Conservation (phyloP, 2,113 vertebrate species). For the Perca schrenkii region DNA sequence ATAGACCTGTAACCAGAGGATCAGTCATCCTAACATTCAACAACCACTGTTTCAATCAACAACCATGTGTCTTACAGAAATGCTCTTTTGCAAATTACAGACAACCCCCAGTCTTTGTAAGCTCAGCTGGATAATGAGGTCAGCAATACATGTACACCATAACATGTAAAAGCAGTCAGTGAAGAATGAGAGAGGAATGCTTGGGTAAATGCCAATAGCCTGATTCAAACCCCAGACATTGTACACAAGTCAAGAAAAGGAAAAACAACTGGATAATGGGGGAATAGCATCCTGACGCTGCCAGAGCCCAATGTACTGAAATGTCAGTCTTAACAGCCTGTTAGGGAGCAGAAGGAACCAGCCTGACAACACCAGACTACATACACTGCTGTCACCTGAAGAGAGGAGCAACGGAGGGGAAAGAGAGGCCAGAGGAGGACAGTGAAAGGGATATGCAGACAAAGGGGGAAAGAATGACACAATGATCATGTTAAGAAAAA, state of each 20-base stretch:
- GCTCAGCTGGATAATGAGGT: constrained; percentile 16
- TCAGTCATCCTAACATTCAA: not conserved
- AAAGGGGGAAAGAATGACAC: not conserved
- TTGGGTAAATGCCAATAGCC: constrained; percentile 35
- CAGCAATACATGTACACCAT: not conserved
- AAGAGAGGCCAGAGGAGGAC: constrained; percentile 18
- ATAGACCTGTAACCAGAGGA: constrained; percentile 11
- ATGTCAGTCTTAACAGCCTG: constrained; percentile 51
- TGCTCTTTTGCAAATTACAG: constrained; percentile 6
- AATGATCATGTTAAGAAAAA: constrained; percentile 43
- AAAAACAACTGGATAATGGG: constrained; percentile 35
- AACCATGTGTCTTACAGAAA: not conserved
- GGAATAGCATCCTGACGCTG: constrained; percentile 36
- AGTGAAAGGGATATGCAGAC: not conserved
- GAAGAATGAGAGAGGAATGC: not conserved
- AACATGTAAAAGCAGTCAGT: constrained; percentile 2
- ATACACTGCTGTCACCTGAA: constrained; percentile 19
- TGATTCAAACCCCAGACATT: constrained; percentile 31
- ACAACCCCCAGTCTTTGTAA: not conserved
- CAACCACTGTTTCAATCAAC: not conserved
- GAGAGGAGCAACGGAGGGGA: constrained; percentile 2
- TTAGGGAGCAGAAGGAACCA: constrained; percentile 44
- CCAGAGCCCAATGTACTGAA: constrained; percentile 42
- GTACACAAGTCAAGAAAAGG: constrained; percentile 31
- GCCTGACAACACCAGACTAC: constrained; percentile 37